Evolutionary conservation across 2,797 vertebrate genomes (phyloP).

Genomic region (Anas bahamensis): DNA sequence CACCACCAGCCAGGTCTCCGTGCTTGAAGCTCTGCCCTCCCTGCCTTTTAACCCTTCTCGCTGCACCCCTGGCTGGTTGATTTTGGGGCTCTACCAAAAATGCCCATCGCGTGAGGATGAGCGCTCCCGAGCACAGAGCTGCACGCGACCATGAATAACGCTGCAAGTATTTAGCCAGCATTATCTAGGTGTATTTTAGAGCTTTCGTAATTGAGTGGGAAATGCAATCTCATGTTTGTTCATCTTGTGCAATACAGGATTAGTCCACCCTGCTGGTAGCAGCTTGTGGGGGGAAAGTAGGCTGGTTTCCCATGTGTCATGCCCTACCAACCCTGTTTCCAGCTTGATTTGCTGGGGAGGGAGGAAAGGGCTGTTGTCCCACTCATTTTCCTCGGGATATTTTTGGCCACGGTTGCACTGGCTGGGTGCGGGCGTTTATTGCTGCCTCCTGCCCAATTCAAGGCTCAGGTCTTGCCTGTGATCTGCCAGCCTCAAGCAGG

Average conservation of each 20-base stretch:
- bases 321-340: not conserved
- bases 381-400: accelerated
- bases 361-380: not conserved
- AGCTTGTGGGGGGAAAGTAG: not conserved
- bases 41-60: not conserved
- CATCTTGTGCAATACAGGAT: not conserved
- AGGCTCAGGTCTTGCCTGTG: not conserved
- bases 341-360: not conserved
- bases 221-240: not conserved
- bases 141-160: too few relatives aligned
- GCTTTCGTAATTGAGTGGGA: not conserved
- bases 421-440: not conserved
- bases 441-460: not conserved
- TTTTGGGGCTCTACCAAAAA: not conserved
- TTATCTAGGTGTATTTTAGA: not conserved
- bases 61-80: not conserved
- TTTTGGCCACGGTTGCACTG: not conserved
- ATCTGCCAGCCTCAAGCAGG: not conserved
- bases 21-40: not conserved
- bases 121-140: not conserved
- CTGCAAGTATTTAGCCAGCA: not conserved
- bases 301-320: not conserved
- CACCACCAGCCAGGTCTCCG: accelerated
- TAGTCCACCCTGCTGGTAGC: not conserved
- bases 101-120: not conserved